Percentiles rank a stretch among this genome's conserved stretches.
Evolutionary conservation across 2,888 invertebrate species (phyloP).

Genomic region (Lasioglossum oenotherae): DNA sequence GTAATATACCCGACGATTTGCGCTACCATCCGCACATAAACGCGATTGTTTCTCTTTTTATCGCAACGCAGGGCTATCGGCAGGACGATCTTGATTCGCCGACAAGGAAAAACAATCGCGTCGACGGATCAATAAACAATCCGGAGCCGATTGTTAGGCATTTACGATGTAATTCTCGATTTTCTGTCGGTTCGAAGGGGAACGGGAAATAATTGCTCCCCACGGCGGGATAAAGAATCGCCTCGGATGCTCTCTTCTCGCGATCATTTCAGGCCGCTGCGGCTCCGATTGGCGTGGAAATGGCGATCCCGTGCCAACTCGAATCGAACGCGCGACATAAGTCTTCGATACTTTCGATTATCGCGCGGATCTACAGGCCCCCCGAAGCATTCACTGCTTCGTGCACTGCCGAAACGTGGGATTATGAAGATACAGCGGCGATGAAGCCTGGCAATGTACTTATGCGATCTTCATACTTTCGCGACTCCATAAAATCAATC

Average conservation of each 20-base stretch:
- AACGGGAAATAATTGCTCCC: slow-evolving; percentile 7
- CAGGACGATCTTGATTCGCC: background rate
- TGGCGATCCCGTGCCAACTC: background rate
- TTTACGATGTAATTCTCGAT: background rate
- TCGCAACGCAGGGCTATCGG: background rate
- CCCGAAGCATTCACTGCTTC: background rate
- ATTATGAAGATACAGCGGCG: background rate
- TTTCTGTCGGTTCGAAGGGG: background rate
- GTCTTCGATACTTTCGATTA: slow-evolving; percentile 13
- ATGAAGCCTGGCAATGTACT: background rate
- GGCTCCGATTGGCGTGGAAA: background rate
- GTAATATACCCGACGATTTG: background rate
- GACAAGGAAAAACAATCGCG: background rate
- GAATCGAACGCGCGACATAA: background rate
- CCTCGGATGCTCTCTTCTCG: background rate
- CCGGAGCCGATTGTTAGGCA: background rate
- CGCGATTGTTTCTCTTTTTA: slow-evolving; percentile 3
- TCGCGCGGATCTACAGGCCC: background rate
- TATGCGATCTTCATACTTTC: background rate
- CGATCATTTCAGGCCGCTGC: background rate
- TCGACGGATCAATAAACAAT: slow-evolving; percentile 4
- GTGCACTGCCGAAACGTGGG: background rate
- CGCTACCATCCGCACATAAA: background rate
- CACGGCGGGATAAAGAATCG: slow-evolving; percentile 11
- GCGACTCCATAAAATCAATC: background rate